Conservation (phyloP, 2,797 vertebrate genomes). For the Rhynchonycteris naso region DNA sequence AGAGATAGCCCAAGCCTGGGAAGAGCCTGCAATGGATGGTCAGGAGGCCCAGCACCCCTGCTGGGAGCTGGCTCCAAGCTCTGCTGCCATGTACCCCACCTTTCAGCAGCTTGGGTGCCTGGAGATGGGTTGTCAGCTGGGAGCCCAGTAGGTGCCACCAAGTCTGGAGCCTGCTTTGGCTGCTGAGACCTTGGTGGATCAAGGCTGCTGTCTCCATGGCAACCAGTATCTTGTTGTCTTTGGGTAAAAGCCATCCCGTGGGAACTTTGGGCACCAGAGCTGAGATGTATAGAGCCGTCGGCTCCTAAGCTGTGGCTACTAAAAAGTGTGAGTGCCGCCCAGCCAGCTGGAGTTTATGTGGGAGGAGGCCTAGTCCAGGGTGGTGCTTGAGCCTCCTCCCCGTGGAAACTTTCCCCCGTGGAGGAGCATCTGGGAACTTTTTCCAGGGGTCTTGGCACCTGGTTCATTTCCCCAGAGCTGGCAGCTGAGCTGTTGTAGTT, state of each 20-base stretch:
- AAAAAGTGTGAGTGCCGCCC: not conserved
- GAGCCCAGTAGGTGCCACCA: not conserved
- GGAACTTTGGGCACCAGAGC: conserved; percentile 64
- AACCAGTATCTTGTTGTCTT: conserved; percentile 76
- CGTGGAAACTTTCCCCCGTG: not conserved
- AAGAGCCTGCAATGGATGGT: not conserved
- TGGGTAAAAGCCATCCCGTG: conserved; percentile 69
- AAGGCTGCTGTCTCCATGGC: conserved; percentile 83
- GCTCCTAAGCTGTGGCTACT: conserved; percentile 20
- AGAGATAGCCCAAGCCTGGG: not conserved
- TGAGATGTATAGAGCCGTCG: not conserved
- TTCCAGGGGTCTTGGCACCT: not conserved
- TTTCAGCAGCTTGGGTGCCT: not conserved
- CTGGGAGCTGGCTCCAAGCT: accelerated
- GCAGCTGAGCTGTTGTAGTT: not conserved
- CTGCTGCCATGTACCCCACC: accelerated
- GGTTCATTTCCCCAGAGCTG: not conserved
- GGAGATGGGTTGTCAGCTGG: not conserved
- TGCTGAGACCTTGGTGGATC: conserved; percentile 74
- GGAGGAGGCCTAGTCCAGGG: not conserved
- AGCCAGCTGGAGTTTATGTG: not conserved
- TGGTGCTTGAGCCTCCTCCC: not conserved
- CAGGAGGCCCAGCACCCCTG: not conserved
- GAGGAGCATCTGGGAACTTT: not conserved
- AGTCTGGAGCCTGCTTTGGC: conserved; percentile 59